Evolutionary conservation across 2,113 vertebrate species (phyloP), one percentile per base, ranked within the genome.

Genomic region (Calypte anna): DNA sequence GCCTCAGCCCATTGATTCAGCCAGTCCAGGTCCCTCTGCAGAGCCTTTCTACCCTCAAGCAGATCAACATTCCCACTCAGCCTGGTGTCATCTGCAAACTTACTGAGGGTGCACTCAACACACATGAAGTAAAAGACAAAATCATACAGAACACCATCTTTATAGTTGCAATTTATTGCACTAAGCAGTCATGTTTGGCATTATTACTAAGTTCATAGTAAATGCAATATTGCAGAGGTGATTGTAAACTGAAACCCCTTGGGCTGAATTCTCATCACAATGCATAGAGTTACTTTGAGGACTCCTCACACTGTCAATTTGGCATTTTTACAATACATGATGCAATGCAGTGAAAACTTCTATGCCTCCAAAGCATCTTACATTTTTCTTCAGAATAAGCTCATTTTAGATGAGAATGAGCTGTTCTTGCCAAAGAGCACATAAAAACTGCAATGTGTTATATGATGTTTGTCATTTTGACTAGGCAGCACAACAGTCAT

Each of bases 351-450:
- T 28, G 33, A 83, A 90, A 94, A 86, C 44, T 53, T 81, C 64
- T 46, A 6, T 40, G 79, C 36, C 50, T 51, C 62, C 63, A 80
- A 75, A 19, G 28, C 23, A 84, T n/a, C 73, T 78, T 48, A 28
- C 0, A 0, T 57, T 94, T 90, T 83, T 76, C 43, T 43, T 67
- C 54, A 87, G 75, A 94, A 94, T 51, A 79, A 94, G 70, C 64
- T 70, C 93, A 88, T 50, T 93, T 38, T 73, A 64, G 69, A 75
- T 13, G 46, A 68, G 87, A 97, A 88, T 61, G 8, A 84, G 53
- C 46, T 86, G 76, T 24, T 86, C 73, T 90, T 88, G 82, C 61
- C 69, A 86, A 86, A 88, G 57, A 93, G 64, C n/a, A 48, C 64
- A 70, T 19, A 51, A 90, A 86, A 95, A 44, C 33, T 61, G 74